Base-by-base conservation (phyloP, 2,888 invertebrate genomes). In the Tinea semifulvella region DNA sequence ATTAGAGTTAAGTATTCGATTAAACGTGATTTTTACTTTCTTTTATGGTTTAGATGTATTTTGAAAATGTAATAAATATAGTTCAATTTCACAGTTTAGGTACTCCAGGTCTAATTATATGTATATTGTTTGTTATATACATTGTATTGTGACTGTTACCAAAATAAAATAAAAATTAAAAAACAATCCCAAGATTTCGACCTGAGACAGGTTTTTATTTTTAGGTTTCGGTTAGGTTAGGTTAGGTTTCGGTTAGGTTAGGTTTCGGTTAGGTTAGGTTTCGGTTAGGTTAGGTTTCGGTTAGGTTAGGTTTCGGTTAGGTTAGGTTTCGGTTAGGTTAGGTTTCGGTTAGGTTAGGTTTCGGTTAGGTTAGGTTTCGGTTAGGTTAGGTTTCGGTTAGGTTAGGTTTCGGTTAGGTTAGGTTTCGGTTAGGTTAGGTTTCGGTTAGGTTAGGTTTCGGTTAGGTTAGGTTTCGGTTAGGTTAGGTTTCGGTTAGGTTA, bases 281-380 rank as follows among this genome's bases (percentile, higher is more conserved):
- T 39, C 38, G 51, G 51, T 51, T 49, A 51, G 51, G 52, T 52
- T 48, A 48, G 49, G 51, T n/a, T 49, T 49, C 48, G 51, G 49
- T 47, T 48, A 49, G 51, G 50, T 52, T 50, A 51, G 53, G 52
- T n/a, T 54, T 52, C 52, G 54, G 52, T 52, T 52, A 52, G 52
- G 52, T 54, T 52, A 53, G 52, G 52, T 52, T 51, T 49, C n/a
- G 52, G 50, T 50, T 50, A 50, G 50, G 52, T 50, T 50, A 49
- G 51, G 51, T n/a, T 49, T 49, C 48, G 49, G 51, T 49, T 49
- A 51, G 51, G 51, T 39, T 38, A 45, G 45, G 45, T n/a, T 45
- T 39, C 38, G 51, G 51, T 51, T 49, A 51, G 51, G 52, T 52
- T 48, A 48, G 49, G 51, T n/a, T 49, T 49, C 48, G 51, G 49